Conservation (phyloP, 2,888 invertebrate species). For the Malthinus seriepunctatus region DNA sequence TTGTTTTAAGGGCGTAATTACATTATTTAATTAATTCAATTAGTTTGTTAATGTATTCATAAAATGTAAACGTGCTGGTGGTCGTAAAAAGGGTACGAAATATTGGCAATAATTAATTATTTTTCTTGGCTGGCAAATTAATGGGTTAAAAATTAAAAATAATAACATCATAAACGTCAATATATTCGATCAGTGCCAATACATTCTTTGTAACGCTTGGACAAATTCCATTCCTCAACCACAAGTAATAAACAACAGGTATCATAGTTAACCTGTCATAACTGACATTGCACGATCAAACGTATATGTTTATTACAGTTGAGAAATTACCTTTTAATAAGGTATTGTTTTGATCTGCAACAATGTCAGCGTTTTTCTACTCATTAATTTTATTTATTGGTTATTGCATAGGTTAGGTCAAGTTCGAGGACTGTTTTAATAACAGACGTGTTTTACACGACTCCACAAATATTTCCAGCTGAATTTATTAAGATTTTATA, state of each 20-base stretch:
- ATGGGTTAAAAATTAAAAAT: conserved; percentile 24
- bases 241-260: conserved; percentile 48
- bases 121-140: neutral
- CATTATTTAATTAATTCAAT: too few species aligned
- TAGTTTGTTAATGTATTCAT: neutral
- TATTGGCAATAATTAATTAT: neutral
- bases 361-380: too few species aligned
- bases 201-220: conserved; percentile 51
- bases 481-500: too few species aligned
- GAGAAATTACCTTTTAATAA: too few species aligned
- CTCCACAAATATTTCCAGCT: too few species aligned
- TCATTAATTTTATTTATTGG: too few species aligned
- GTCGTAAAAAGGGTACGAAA: neutral
- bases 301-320: conserved; percentile 22
- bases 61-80: neutral
- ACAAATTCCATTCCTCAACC: conserved; percentile 44
- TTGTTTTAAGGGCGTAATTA: too few species aligned
- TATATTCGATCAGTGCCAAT: conserved; percentile 46
- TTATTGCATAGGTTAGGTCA: too few species aligned
- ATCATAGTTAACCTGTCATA: conserved; percentile 46
- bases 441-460: too few species aligned
- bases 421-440: too few species aligned
- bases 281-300: conserved; percentile 34
- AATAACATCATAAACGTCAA: conserved; percentile 27
- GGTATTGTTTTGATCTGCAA: too few species aligned